Conservation (phyloP, 2,888 invertebrate genomes). For the Papilio elwesi region DNA sequence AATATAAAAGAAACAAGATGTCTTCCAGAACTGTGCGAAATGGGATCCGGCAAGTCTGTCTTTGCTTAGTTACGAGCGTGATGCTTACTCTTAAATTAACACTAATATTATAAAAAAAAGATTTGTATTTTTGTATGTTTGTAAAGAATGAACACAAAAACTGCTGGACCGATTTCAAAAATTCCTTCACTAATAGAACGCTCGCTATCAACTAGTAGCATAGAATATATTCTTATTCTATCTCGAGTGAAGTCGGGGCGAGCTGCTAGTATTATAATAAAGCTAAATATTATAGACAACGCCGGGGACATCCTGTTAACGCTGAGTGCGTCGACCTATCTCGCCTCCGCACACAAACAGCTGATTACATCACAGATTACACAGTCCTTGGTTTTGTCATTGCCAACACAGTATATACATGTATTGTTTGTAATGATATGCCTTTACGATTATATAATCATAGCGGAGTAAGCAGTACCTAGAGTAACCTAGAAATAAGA, state of each 20-base stretch:
- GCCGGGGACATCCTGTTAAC: slow-evolving; percentile 8
- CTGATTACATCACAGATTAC: slow-evolving; percentile 31
- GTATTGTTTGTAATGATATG: neutral
- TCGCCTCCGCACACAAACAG: slow-evolving; percentile 18
- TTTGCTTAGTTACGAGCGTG: neutral
- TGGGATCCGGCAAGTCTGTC: neutral
- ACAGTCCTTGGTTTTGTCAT: slow-evolving; percentile 18
- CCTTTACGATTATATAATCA: neutral
- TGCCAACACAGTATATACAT: slow-evolving; percentile 3
- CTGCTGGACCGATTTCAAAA: too few species aligned
- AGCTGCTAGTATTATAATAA: neutral
- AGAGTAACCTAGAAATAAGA: too few species aligned
- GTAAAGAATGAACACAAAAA: too few species aligned
- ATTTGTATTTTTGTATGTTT: too few species aligned
- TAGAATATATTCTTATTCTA: too few species aligned
- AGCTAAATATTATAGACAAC: neutral
- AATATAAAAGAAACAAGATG: neutral
- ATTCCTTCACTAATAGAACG: too few species aligned
- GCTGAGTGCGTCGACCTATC: slow-evolving; percentile 16
- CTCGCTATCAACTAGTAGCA: too few species aligned
- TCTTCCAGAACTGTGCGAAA: neutral
- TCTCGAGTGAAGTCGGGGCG: too few species aligned
- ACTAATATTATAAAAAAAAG: too few species aligned
- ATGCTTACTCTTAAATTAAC: neutral
- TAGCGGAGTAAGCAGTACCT: too few species aligned